Evolutionary conservation across 2,113 vertebrate genomes (phyloP).

Genomic region (Hydropotes inermis): DNA sequence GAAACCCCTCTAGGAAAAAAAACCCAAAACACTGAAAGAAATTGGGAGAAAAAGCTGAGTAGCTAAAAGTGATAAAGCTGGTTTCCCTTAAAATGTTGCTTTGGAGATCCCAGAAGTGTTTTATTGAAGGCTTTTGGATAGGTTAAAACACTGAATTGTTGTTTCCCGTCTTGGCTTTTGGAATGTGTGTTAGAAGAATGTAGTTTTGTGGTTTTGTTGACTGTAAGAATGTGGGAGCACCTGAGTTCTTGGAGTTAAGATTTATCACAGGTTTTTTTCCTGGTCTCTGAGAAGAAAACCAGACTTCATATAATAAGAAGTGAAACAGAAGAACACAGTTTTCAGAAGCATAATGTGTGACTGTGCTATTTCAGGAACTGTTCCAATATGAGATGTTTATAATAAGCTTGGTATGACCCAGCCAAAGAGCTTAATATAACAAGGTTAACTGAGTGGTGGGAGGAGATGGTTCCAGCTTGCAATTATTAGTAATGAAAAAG

Average conservation of each 20-base stretch:
- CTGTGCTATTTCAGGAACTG: slow-evolving; percentile 22
- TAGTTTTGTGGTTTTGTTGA: background rate
- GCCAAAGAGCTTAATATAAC: background rate
- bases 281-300: slow-evolving; percentile 15
- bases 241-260: background rate
- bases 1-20: background rate
- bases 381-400: background rate
- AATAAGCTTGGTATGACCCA: background rate
- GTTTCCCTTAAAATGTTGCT: background rate
- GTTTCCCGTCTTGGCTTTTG: background rate
- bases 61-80: background rate
- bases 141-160: background rate
- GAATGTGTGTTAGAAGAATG: background rate
- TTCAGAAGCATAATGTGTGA: background rate
- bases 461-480: background rate
- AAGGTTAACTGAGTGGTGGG: background rate
- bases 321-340: background rate
- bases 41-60: background rate
- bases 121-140: background rate
- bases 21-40: background rate
- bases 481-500: background rate
- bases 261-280: background rate
- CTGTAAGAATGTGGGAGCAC: background rate
- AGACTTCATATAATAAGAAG: background rate
- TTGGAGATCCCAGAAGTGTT: background rate